Evolutionary conservation across 2,797 vertebrate species (phyloP), one percentile per base, ranked within the genome.

Genomic region (Tangara arthus): DNA sequence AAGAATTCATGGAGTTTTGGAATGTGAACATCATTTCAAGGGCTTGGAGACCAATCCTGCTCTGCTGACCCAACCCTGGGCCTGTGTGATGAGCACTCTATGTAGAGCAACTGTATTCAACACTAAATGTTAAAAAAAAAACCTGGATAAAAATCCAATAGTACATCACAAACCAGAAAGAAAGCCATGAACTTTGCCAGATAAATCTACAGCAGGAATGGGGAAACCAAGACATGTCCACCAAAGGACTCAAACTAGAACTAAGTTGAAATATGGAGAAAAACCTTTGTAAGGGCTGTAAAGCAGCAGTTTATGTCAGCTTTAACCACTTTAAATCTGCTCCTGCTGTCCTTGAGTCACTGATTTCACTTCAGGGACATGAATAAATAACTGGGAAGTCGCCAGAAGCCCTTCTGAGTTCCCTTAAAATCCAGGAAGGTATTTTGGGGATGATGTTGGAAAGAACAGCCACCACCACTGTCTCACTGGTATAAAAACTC

Each of bases 71-170:
- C 57, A 42, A 2, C 49, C 8, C 9, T 0, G 28, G 26, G 50
- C 16, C 39, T 14, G 8, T 7, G 65, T 1, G 34, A 32, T 11
- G 39, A 47, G 18, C 18, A 5, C 32, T 59, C 57, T 5, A 18
- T 0, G 0, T 3, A 7, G 19, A 57, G 47, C 30, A 20, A 11
- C 6, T 49, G 1, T 2, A 52, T 6, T 8, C 15, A n/a, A 68
- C 12, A 42, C 15, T 8, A 6, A 23, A 19, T 15, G 27, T 13
- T 26, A 23, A 41, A 64, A 69, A 42, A 71, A 41, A 11, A 2
- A n/a, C n/a, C 14, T 34, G 63, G 53, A 30, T 47, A 12, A 47
- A 64, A 83, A 47, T 5, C 80, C 30, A 34, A 0, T 0, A 16
- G 6, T 4, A 4, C 34, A 20, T n/a, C 42, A 41, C 34, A 24